Conservation (phyloP, 2,113 vertebrate genomes). For the Neotoma lepida region DNA sequence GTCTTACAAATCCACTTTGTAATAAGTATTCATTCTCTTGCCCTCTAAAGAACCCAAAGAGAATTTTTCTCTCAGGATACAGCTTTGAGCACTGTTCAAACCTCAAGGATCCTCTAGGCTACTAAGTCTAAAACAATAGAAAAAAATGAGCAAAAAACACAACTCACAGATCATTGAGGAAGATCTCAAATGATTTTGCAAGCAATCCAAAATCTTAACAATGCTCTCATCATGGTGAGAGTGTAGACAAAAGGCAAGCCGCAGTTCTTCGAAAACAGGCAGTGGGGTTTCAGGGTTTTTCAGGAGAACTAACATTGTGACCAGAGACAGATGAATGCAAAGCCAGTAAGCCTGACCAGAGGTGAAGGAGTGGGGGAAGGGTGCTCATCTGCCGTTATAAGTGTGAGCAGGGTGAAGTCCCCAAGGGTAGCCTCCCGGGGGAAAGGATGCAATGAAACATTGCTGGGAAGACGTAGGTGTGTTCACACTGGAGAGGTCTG, state of each 20-base stretch:
- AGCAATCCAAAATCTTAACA: not conserved
- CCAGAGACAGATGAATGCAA: not conserved
- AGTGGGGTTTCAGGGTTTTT: no score
- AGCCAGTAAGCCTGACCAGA: not conserved
- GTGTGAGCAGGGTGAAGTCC: not conserved
- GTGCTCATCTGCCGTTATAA: not conserved
- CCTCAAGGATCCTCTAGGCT: not conserved
- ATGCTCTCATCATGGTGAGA: no score
- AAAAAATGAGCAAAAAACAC: not conserved
- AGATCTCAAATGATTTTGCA: not conserved
- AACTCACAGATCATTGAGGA: not conserved
- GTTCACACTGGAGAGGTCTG: not conserved
- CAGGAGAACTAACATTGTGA: not conserved
- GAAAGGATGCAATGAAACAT: not conserved
- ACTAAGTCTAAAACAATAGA: not conserved
- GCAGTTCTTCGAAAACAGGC: not conserved
- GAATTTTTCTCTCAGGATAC: not conserved
- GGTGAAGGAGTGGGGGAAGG: not conserved
- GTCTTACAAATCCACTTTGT: not conserved
- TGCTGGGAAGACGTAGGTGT: not conserved
- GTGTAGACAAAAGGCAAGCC: not conserved
- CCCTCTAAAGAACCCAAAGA: not conserved
- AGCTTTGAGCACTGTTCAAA: not conserved
- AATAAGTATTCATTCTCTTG: not conserved
- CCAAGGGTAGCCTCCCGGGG: not conserved